Base-by-base conservation (phyloP, 2,113 vertebrate genomes). In the Atherinomorus stipes region DNA sequence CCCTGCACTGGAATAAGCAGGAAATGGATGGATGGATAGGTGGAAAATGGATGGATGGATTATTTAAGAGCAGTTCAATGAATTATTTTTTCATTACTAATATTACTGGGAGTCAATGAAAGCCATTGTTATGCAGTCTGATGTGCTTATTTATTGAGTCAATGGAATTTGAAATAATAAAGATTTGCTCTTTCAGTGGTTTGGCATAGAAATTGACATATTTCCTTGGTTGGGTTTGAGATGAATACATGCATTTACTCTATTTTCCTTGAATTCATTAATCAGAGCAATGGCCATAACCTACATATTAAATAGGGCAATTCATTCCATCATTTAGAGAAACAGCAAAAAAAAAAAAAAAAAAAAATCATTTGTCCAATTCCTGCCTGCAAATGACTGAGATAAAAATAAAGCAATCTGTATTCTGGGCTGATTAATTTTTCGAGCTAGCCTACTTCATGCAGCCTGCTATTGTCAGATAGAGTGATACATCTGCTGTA, bases 251-350 rank as follows among this genome's bases (percentile, higher is more conserved):
- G 38, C 61, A 64, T 86, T 76, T 66, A 38, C 37, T 58, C 76
- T 62, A 61, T 44, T 58, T 31, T 31, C 38, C 21, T 63, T 64
- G 22, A 71, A 70, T 74, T 66, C 69, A 80, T 85, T 74, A 81
- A 86, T 79, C 69, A 71, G 84, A 85, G 81, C 79, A 81, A 65
- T 67, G 40, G 45, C 50, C 59, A 71, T 81, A 85, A 84, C 86
- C 86, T 87, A 84, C 80, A 88, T 89, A 84, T 87, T 76, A 89
- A 89, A 86, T 81, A 83, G 80, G 85, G 56, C 66, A 13, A 81
- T 85, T 80, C 67, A 78, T 81, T 77, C 50, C 70, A 74, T 81
- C 73, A 83, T 78, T 84, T 74, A 72, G 61, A 84, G 80, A 88
- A 87, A 81, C 62, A 76, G 59, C n/a, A n/a, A n/a, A n/a, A n/a